Evolutionary conservation across 1,140 invertebrate species (phyloP).

Genomic region (Gryon sp.): DNA sequence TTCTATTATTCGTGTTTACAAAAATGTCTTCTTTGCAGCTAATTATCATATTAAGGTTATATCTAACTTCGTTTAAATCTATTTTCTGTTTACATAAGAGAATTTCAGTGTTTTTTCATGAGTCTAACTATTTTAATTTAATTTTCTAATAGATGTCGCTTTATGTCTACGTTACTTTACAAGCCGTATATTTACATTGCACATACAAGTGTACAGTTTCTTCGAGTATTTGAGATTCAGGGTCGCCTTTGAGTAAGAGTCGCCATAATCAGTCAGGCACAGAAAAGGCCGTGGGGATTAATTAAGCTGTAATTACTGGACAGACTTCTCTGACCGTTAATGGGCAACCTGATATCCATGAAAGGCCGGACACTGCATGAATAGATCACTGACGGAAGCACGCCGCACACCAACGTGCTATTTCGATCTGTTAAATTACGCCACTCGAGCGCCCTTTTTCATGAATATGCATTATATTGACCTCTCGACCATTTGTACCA

Average conservation of each 20-base stretch:
- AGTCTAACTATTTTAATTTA: no score
- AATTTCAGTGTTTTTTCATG: no score
- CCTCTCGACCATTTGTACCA: conserved; percentile 23
- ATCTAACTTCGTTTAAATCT: no score
- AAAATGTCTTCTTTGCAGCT: no score
- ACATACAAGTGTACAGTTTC: conserved; percentile 17
- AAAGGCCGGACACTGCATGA: conserved; percentile 73
- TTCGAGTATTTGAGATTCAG: conserved; percentile 13
- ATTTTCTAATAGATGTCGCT: no score
- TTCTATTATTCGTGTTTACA: conserved; percentile 5
- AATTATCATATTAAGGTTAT: no score
- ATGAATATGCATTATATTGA: conserved; percentile 47
- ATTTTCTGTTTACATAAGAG: no score
- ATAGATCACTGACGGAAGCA: conserved; percentile 69
- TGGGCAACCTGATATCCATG: conserved; percentile 77
- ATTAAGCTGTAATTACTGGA: conserved; percentile 78
- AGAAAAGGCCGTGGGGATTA: conserved; percentile 74
- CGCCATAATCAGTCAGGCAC: conserved; percentile 61
- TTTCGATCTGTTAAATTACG: conserved; percentile 46
- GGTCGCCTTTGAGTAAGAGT: conserved; percentile 51
- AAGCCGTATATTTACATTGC: background rate
- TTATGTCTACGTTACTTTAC: no score
- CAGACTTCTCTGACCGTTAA: conserved; percentile 75
- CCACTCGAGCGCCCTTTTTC: conserved; percentile 29
- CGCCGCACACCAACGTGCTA: conserved; percentile 7